Conservation (phyloP, 2,888 invertebrate species). For the Endomychus coccineus region DNA sequence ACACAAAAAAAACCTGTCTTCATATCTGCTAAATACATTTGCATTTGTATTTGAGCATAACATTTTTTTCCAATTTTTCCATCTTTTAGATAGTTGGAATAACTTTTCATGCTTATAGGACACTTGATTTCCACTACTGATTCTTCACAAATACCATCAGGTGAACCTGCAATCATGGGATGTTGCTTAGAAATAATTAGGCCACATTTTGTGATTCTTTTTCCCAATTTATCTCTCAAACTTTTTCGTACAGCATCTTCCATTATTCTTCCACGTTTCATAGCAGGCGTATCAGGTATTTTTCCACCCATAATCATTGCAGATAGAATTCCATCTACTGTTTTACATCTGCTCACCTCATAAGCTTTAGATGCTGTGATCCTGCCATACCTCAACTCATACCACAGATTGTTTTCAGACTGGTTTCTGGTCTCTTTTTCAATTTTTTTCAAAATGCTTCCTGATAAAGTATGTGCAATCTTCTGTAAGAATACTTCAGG, state of each 20-base stretch:
- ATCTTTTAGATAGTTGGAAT: slow-evolving; percentile 18
- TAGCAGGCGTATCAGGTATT: slow-evolving; percentile 1
- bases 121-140: slow-evolving; percentile 28
- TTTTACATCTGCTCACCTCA: neutral
- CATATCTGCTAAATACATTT: slow-evolving; percentile 19
- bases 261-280: slow-evolving; percentile 13
- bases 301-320: neutral
- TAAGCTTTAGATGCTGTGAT: slow-evolving; percentile 5
- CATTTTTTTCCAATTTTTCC: slow-evolving; percentile 16
- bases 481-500: neutral
- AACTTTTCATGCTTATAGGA: slow-evolving; percentile 17
- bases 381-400: slow-evolving; percentile 4
- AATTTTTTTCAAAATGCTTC: too few species aligned
- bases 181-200: slow-evolving; percentile 3
- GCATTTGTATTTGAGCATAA: slow-evolving; percentile 19
- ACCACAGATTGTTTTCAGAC: neutral
- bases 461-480: too few species aligned
- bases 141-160: slow-evolving; percentile 24
- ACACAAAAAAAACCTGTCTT: slow-evolving; percentile 18
- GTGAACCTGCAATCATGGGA: slow-evolving; percentile 22
- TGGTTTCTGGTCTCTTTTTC: slow-evolving; percentile 3
- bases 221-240: slow-evolving; percentile 5
- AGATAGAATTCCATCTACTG: neutral
- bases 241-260: slow-evolving; percentile 20
- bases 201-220: slow-evolving; percentile 7